Percentiles rank a stretch among this genome's conserved stretches.
Evolutionary conservation across 2,113 vertebrate genomes (phyloP).

Genomic region (Clarias magur): DNA sequence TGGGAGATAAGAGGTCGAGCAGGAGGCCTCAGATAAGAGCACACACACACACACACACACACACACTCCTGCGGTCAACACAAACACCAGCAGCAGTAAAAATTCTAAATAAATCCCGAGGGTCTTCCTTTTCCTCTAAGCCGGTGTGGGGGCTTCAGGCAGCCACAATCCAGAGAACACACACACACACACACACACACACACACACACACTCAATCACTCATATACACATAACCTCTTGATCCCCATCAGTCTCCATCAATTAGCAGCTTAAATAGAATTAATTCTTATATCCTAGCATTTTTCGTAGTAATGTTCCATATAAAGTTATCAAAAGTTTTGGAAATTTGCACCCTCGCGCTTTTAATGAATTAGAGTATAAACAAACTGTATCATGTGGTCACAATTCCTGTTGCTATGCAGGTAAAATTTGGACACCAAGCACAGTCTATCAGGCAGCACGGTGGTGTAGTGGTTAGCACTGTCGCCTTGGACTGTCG

Average conservation of each 20-base stretch:
- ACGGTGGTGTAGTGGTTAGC: too few relatives aligned
- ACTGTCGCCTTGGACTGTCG: too few relatives aligned
- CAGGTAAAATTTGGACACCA: background rate
- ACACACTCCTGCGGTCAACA: conserved; percentile 35
- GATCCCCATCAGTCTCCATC: background rate
- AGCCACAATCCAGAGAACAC: background rate
- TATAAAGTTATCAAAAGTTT: background rate
- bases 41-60: background rate
- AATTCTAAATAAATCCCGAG: conserved; percentile 20
- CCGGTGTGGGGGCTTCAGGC: background rate
- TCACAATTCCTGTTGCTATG: background rate
- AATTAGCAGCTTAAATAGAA: background rate
- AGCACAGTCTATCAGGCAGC: background rate
- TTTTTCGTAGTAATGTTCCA: background rate
- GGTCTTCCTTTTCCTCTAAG: conserved; percentile 33
- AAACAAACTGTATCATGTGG: background rate
- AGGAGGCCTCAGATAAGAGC: conserved; percentile 34
- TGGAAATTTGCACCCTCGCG: background rate
- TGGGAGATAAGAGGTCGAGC: conserved; percentile 23
- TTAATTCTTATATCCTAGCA: too few relatives aligned
- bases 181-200: background rate
- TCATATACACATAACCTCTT: background rate
- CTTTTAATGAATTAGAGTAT: background rate
- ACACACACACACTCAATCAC: background rate
- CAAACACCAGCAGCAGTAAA: conserved; percentile 42